Conservation (phyloP, 2,113 vertebrate genomes). For the Eublepharis macularius region DNA sequence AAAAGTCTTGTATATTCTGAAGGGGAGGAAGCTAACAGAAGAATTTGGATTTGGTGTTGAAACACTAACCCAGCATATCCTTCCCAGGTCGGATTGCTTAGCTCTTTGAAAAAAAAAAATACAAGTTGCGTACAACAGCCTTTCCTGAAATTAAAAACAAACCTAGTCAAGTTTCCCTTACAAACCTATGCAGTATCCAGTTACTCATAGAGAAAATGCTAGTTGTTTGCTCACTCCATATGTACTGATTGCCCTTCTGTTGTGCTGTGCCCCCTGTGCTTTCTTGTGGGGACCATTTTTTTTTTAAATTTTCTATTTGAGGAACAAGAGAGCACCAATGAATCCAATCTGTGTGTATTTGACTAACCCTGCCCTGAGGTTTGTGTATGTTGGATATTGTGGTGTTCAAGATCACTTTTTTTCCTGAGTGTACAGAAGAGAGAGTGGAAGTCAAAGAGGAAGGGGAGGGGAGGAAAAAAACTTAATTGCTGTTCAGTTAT, state of each 20-base stretch:
- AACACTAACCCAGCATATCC: slow-evolving; percentile 91
- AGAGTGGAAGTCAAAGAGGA: slow-evolving; percentile 79
- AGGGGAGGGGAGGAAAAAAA: background rate
- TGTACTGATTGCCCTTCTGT: slow-evolving; percentile 83
- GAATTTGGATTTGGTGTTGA: slow-evolving; percentile 83
- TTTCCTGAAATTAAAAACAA: slow-evolving; percentile 71
- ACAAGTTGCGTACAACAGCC: slow-evolving; percentile 81
- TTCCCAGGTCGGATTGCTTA: slow-evolving; percentile 84
- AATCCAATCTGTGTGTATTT: slow-evolving; percentile 84
- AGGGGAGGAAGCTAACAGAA: slow-evolving; percentile 73
- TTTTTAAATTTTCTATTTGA: slow-evolving; percentile 74
- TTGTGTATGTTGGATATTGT: slow-evolving; percentile 98
- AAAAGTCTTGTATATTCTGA: slow-evolving; percentile 87
- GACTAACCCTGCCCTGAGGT: slow-evolving; percentile 88
- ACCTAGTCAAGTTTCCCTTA: slow-evolving; percentile 67
- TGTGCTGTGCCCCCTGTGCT: slow-evolving; percentile 90
- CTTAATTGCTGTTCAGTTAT: slow-evolving; percentile 80
- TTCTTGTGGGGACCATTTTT: slow-evolving; percentile 84
- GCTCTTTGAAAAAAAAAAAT: slow-evolving; percentile 75
- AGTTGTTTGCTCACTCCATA: slow-evolving; percentile 87
- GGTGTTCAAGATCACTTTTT: slow-evolving; percentile 95
- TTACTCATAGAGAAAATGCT: slow-evolving; percentile 84
- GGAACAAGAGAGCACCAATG: slow-evolving; percentile 81
- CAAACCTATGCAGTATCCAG: slow-evolving; percentile 88
- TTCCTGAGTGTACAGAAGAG: slow-evolving; percentile 87